phyloP scores from a whole-genome alignment of 2,797 vertebrate species.

The Thalassophryne amazonica region DNA sequence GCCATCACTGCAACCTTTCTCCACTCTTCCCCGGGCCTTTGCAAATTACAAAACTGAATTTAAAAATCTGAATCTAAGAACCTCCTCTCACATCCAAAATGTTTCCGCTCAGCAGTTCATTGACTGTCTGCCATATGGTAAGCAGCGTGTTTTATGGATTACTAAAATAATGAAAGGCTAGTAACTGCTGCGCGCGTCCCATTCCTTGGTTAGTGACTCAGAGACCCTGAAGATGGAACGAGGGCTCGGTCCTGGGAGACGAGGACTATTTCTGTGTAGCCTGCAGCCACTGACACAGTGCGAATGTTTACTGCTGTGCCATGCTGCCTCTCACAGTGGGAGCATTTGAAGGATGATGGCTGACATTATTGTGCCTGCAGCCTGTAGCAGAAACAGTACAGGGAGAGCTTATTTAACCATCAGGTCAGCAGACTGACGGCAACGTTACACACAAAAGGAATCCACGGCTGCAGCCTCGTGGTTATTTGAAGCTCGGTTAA shows the following conservation, averaged over 20 bases:
- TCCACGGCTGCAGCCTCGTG: conserved; percentile 28
- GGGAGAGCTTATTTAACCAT: conserved; percentile 71
- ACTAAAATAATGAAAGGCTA: conserved; percentile 59
- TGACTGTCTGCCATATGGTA: conserved; percentile 57
- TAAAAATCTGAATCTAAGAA: conserved; percentile 23
- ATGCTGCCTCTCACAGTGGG: conserved; percentile 68
- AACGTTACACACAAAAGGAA: conserved; percentile 34
- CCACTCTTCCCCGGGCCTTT: conserved; percentile 10
- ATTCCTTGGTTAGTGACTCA: conserved; percentile 60
- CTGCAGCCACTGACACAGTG: conserved; percentile 73
- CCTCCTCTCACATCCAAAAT: conserved; percentile 36
- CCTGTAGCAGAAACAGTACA: conserved; percentile 59
- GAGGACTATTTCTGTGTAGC: conserved; percentile 75
- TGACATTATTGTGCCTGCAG: conserved; percentile 73
- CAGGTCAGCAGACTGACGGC: conserved; percentile 58
- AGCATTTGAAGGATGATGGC: conserved; percentile 72
- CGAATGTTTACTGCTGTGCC: conserved; percentile 74
- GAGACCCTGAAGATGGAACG: conserved; percentile 62
- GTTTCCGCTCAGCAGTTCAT: conserved; percentile 41
- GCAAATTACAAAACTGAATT: conserved; percentile 4
- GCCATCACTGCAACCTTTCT: conserved; percentile 4
- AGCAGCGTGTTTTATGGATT: conserved; percentile 58
- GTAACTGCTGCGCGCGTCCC: conserved; percentile 32
- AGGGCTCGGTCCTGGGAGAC: conserved; percentile 55
- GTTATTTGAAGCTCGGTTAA: conserved; percentile 11